Percentiles rank a stretch among this genome's conserved stretches.
Evolutionary conservation across 35 echinoderm and acorn worm genomes (phyloP).

Genomic region (Hemicentrotus pulcherrimus): DNA sequence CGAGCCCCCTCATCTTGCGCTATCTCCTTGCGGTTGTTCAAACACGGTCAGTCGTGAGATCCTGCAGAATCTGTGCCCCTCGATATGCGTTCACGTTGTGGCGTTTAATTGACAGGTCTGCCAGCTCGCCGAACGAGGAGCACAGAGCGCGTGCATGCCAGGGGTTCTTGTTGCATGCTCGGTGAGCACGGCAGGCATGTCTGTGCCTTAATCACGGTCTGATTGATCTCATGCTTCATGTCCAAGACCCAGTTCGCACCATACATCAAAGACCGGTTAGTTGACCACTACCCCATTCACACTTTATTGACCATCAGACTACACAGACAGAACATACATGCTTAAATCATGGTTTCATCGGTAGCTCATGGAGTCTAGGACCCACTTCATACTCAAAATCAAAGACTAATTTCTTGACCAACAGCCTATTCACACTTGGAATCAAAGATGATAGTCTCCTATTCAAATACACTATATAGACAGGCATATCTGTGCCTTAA

Average conservation of each 20-base stretch:
- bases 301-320: neutral
- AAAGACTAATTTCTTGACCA: neutral
- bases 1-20: neutral
- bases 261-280: neutral
- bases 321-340: neutral
- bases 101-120: conserved; percentile 16
- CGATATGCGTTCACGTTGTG: neutral
- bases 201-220: conserved; percentile 13
- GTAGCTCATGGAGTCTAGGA: neutral
- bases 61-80: neutral
- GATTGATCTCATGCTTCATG: conserved; percentile 37
- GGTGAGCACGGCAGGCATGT: neutral
- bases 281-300: neutral
- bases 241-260: neutral
- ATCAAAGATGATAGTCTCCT: too few relatives aligned
- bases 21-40: conserved; percentile 20
- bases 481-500: too few relatives aligned
- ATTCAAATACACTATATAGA: too few relatives aligned
- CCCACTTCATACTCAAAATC: neutral
- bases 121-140: neutral
- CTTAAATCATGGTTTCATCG: neutral
- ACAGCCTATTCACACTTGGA: neutral
- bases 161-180: conserved; percentile 15
- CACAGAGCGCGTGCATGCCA: neutral
- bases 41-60: neutral